phyloP scores from a whole-genome alignment of 2,888 invertebrate species.

The Polyommatus iphigenia region DNA sequence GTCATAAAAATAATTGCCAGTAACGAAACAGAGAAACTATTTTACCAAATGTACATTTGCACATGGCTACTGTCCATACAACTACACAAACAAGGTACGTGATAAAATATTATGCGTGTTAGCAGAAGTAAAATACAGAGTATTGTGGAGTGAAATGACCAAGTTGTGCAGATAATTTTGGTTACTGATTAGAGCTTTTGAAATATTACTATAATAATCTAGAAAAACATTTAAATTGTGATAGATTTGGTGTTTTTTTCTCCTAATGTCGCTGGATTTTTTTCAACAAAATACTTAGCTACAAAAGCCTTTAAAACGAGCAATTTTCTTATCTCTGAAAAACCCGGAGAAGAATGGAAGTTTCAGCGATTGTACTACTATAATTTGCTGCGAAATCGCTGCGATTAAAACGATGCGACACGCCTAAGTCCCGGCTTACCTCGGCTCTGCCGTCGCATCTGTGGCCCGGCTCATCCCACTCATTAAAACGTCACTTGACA shows the following conservation, averaged over 20 bases:
- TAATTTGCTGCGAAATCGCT: slow-evolving; percentile 45
- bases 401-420: slow-evolving; percentile 57
- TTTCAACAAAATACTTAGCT: background rate
- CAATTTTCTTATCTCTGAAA: slow-evolving; percentile 20
- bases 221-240: too few species aligned
- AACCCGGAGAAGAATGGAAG: slow-evolving; percentile 15
- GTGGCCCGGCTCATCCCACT: slow-evolving; percentile 48
- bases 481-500: slow-evolving; percentile 46
- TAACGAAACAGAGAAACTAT: slow-evolving; percentile 25
- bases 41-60: slow-evolving; percentile 6
- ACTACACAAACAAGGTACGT: background rate
- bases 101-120: background rate
- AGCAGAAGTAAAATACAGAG: background rate
- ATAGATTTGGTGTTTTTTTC: background rate
- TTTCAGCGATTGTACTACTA: slow-evolving; percentile 21
- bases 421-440: slow-evolving; percentile 69
- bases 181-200: background rate
- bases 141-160: background rate
- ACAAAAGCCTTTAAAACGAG: background rate
- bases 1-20: slow-evolving; percentile 27
- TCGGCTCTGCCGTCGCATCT: slow-evolving; percentile 57
- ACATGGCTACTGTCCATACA: background rate
- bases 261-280: background rate
- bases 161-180: background rate
- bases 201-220: background rate